Base-by-base conservation (phyloP, 2,888 invertebrate species). In the Labia minor region DNA sequence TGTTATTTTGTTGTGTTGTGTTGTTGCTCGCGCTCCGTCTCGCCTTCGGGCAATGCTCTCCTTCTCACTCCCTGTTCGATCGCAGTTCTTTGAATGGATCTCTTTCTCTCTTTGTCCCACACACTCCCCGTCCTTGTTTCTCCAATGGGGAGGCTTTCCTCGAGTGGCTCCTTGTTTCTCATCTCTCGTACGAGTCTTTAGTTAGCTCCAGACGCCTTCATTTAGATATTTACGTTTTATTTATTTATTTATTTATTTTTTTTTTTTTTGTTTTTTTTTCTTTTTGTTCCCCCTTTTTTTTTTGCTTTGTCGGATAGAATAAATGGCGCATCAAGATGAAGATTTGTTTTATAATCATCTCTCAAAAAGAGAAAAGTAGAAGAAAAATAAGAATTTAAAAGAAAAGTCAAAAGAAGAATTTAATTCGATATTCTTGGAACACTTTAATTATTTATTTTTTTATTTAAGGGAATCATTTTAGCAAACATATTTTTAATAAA, bases 21-120 rank as follows among this genome's bases (percentile, higher is more conserved):
- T 49, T 49, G 49, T 49, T 49, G 49, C 49, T 49, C 49, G 49
- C 49, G 49, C 49, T 49, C 49, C 49, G 49, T 49, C 49, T 49
- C 49, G 49, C 49, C 49, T 49, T 49, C 49, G 49, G 49, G 8
- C 49, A 49, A 49, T 49, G 49, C 49, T 49, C 49, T 49, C 49
- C 14, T 2, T 49, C 49, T 49, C n/a, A 8, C 49, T 49, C 49
- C 14, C 49, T 49, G 6, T 49, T 49, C 49, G 49, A 49, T 49
- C 49, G 49, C 16, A 11, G 49, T 49, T 49, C 49, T 49, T 49
- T 49, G 6, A 49, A 49, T 49, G 49, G 49, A 49, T 49, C 49
- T 49, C 2, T 11, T 14, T 49, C 49, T 49, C n/a, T 49, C 49
- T 49, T 14, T 49, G 3, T n/a, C 49, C 14, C 49, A 33, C 33